These are phyloP conservation scores for Sesamia nonagrioides DNA, from an alignment of 1,140 invertebrate genomes.

Conservation along the genomic window DNA sequence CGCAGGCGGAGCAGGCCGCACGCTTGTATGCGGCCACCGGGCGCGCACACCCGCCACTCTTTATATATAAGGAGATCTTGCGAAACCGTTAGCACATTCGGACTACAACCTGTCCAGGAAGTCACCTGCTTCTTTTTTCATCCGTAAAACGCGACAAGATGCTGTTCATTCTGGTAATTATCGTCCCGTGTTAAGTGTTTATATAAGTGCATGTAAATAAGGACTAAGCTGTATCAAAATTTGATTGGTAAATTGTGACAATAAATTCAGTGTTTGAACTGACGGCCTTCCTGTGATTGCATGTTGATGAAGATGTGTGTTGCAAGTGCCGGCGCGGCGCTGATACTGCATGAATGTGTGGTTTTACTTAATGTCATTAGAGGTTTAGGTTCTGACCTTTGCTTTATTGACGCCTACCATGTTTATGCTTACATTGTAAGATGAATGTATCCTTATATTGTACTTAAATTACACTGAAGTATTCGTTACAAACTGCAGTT, in stretches of 20 bases:
- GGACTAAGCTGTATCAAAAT: slow-evolving; percentile 29
- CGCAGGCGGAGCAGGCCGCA: slow-evolving; percentile 63
- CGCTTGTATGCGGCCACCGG: slow-evolving; percentile 64
- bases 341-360: slow-evolving; percentile 65
- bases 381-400: slow-evolving; percentile 60
- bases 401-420: slow-evolving; percentile 4
- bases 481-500: not conserved
- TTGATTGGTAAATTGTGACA: slow-evolving; percentile 50
- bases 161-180: slow-evolving; percentile 76
- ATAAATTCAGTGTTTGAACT: slow-evolving; percentile 58
- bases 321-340: slow-evolving; percentile 64
- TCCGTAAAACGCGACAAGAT: slow-evolving; percentile 64
- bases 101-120: slow-evolving; percentile 80
- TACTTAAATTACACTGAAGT: not conserved
- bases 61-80: slow-evolving; percentile 83
- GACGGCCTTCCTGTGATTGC: slow-evolving; percentile 61
- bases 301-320: slow-evolving; percentile 59
- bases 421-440: not conserved
- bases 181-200: slow-evolving; percentile 40
- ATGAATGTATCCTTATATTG: not conserved
- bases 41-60: slow-evolving; percentile 68
- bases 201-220: not conserved
- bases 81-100: slow-evolving; percentile 83
- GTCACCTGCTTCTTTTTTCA: slow-evolving; percentile 73
- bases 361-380: slow-evolving; percentile 60